Percentiles rank a stretch among this genome's conserved stretches.
These are phyloP conservation scores for Pheosia gnoma DNA, from an alignment of 2,888 invertebrate species.

Conservation along the genomic window DNA sequence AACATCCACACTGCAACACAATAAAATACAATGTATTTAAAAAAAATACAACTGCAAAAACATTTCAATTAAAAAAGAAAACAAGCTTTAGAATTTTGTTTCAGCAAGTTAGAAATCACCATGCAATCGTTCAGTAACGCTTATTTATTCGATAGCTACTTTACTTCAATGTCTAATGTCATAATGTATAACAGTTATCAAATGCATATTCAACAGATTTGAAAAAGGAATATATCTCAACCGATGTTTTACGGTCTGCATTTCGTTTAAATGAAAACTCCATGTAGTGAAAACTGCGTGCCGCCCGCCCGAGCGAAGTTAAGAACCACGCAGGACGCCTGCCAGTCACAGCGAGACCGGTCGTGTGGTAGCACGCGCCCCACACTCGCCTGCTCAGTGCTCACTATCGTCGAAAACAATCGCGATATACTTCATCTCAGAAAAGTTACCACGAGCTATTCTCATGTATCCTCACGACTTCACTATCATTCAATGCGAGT, in stretches of 20 bases:
- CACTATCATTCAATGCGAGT: conserved; percentile 41
- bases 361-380: conserved; percentile 57
- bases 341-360: conserved; percentile 63
- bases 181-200: no score
- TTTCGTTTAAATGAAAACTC: background rate
- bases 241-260: background rate
- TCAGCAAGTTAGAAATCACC: no score
- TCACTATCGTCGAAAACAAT: conserved; percentile 52
- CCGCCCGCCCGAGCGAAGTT: background rate
- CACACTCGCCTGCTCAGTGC: conserved; percentile 33
- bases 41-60: no score
- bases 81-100: no score
- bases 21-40: no score
- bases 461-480: conserved; percentile 40
- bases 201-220: no score
- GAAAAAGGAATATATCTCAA: background rate
- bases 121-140: no score
- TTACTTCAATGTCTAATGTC: no score
- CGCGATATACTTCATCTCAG: conserved; percentile 40
- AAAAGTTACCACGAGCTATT: conserved; percentile 58
- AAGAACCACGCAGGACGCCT: conserved; percentile 10
- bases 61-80: no score
- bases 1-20: no score
- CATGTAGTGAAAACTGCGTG: background rate
- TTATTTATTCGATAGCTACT: no score